Evolutionary conservation across 2,888 invertebrate genomes (phyloP).

Genomic region (Theristus sp.): DNA sequence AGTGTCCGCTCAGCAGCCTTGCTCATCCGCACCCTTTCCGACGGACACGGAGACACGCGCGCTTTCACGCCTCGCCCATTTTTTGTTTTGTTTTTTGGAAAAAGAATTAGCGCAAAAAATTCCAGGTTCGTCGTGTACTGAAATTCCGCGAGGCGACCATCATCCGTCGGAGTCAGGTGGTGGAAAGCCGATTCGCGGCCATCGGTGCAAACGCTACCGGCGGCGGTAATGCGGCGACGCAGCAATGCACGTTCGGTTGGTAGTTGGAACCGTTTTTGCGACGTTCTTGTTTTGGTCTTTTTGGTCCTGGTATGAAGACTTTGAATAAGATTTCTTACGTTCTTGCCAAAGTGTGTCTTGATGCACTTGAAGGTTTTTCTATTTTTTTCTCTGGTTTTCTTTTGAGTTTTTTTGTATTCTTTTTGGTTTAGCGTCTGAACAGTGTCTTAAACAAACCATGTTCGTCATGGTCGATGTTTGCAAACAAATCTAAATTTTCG

Average conservation of each 20-base stretch:
- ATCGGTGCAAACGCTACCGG: constrained; percentile 66
- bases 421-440: neutral
- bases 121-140: constrained; percentile 41
- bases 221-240: constrained; percentile 74
- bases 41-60: too few relatives aligned
- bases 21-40: too few relatives aligned
- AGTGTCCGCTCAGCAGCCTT: too few relatives aligned
- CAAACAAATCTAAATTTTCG: too few relatives aligned
- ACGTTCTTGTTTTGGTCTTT: neutral
- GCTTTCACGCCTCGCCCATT: neutral
- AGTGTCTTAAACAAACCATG: too few relatives aligned
- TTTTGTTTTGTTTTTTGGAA: neutral
- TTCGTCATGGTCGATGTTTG: too few relatives aligned
- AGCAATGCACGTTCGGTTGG: constrained; percentile 15
- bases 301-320: neutral
- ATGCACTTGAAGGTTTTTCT: too few relatives aligned
- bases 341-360: too few relatives aligned
- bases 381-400: too few relatives aligned
- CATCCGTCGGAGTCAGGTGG: constrained; percentile 61
- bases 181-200: constrained; percentile 86
- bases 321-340: too few relatives aligned
- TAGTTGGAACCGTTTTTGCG: neutral
- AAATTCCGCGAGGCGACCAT: constrained; percentile 64
- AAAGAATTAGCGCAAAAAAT: neutral
- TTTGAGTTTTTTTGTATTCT: neutral